Evolutionary conservation across 2,113 vertebrate species (phyloP), one percentile per base, ranked within the genome.

Genomic region (Triplophysa dalaica): DNA sequence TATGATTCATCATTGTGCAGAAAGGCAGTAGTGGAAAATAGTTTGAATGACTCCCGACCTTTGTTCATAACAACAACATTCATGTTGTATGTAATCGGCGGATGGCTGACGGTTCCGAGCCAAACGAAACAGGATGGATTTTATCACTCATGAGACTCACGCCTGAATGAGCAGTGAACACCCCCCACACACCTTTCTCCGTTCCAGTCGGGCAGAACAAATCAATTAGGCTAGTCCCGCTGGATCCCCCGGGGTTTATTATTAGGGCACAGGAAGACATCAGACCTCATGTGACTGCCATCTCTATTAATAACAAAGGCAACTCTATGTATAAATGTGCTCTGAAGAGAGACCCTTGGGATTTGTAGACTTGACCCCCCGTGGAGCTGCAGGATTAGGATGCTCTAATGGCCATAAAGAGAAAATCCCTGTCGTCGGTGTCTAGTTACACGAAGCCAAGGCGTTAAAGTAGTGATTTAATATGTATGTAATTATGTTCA

Each of bases 241-340:
- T 54, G 41, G 41, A 64, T 24, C 70, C 21, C 45, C 33, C 70
- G 38, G 48, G 64, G 62, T 70, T 79, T 82, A 74, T 86, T 84
- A 82, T 80, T 14, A 73, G 66, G 67, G 68, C 63, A 63, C 26
- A 79, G 79, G 65, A 83, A 83, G 33, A 62, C 33, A 77, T 62
- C 74, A 61, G 79, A 63, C 61, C 54, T 68, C 54, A 6, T 41
- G 52, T 70, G 73, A 41, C 58, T 54, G 80, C 63, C 67, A 66
- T 68, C 73, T 82, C 85, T 82, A 86, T 86, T 82, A 82, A 82
- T 86, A 82, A 79, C 79, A 77, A 77, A 80, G 61, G 45, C 73
- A 41, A 70, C 26, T 24, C 64, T 70, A 61, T 66, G 26, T 29
- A 68, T 74, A 66, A 38, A 68, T 26, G 19, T 26, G 50, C 26